phyloP scores from a whole-genome alignment of 2,888 invertebrate species.

The Sphaeridia pumilis region DNA sequence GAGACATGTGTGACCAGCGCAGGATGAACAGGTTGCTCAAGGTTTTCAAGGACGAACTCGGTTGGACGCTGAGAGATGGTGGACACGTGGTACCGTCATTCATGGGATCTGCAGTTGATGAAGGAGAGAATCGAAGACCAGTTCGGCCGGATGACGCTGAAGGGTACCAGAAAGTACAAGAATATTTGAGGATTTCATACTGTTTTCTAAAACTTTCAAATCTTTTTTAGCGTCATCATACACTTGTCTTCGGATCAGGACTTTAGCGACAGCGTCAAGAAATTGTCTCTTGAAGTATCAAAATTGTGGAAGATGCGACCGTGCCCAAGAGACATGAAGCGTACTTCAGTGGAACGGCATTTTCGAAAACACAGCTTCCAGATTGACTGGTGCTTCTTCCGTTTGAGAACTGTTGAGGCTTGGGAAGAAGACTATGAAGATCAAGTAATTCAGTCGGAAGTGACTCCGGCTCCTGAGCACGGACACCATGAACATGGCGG shows the following conservation, averaged over 20 bases:
- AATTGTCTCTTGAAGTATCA: conserved; percentile 65
- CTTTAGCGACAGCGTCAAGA: conserved; percentile 57
- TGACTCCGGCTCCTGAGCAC: not conserved
- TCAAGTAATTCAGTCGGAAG: too few relatives aligned
- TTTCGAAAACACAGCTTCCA: conserved; percentile 67
- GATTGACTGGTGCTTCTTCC: conserved; percentile 81
- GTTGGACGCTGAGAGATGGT: conserved; percentile 27
- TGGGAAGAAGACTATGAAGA: conserved; percentile 4
- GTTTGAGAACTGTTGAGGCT: conserved; percentile 41
- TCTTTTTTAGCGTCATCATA: conserved; percentile 64
- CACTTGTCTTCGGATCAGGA: conserved; percentile 63
- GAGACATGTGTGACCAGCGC: conserved; percentile 65
- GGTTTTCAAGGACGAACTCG: conserved; percentile 54
- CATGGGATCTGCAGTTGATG: conserved; percentile 68
- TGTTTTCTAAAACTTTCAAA: too few relatives aligned
- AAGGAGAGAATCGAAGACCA: conserved; percentile 66
- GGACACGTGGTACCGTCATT: conserved; percentile 59
- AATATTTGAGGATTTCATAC: too few relatives aligned
- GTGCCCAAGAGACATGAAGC: conserved; percentile 70
- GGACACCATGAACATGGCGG: not conserved
- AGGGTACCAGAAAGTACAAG: too few relatives aligned
- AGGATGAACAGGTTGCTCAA: conserved; percentile 62
- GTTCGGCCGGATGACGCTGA: conserved; percentile 71
- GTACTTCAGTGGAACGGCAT: conserved; percentile 69
- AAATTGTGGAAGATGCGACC: conserved; percentile 63